A percentile compares a stretch with the other conserved stretches of the same genome.
Conservation (phyloP, 1,140 invertebrate species). For the Triops cancriformis region DNA sequence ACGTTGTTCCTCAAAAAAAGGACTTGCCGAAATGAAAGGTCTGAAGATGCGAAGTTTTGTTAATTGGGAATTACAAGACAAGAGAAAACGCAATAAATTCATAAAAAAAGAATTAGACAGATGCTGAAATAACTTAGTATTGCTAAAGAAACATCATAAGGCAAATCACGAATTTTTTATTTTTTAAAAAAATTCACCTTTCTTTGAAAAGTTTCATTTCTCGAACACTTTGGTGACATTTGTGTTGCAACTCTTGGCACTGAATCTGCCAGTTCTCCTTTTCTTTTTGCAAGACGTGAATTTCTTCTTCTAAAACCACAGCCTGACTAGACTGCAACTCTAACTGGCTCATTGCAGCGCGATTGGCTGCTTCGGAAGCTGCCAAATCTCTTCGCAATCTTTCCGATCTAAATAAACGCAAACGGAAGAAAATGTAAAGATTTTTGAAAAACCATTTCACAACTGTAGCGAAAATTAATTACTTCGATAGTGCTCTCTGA, state of each 20-base stretch:
- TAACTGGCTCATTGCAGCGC: conserved; percentile 19
- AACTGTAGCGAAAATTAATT: background rate
- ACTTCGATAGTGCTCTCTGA: conserved; percentile 20
- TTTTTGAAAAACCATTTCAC: background rate
- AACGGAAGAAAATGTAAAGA: background rate
- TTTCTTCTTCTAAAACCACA: conserved; percentile 10
- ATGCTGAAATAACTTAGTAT: too few species aligned
- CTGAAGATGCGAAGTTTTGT: too few species aligned
- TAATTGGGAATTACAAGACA: too few species aligned
- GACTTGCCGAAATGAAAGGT: too few species aligned
- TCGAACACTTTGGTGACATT: background rate
- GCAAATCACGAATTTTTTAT: too few species aligned
- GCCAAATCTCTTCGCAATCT: background rate
- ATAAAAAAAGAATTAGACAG: too few species aligned
- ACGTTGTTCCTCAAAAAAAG: too few species aligned
- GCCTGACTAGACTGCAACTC: conserved; percentile 18
- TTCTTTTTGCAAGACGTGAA: conserved; percentile 3
- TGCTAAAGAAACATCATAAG: too few species aligned
- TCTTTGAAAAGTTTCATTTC: conserved; percentile 20
- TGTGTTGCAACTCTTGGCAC: conserved; percentile 18
- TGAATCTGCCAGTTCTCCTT: conserved; percentile 18
- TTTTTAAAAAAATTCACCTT: conserved; percentile 15
- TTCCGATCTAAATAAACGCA: conserved; percentile 7
- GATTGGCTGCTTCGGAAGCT: conserved; percentile 21
- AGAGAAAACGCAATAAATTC: too few species aligned